Conservation (phyloP, 2,797 vertebrate genomes). For the Siniperca scherzeri region DNA sequence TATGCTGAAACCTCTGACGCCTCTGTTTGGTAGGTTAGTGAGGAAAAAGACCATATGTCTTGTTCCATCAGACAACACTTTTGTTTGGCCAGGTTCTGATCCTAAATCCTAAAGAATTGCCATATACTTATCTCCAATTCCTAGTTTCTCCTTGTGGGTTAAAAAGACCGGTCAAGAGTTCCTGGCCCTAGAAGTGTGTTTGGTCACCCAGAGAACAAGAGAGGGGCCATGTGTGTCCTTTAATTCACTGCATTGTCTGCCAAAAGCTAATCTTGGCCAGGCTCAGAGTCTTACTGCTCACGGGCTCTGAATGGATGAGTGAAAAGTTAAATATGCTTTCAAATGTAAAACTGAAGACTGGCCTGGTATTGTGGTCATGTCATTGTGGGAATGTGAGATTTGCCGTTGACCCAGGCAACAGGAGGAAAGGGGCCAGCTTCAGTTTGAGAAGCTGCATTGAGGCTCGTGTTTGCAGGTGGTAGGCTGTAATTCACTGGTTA, state of each 20-base stretch:
- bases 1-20: slow-evolving; percentile 69
- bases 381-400: slow-evolving; percentile 76
- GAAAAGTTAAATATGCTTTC: slow-evolving; percentile 90
- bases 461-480: slow-evolving; percentile 64
- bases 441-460: slow-evolving; percentile 70
- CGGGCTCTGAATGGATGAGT: slow-evolving; percentile 82
- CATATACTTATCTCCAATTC: slow-evolving; percentile 73
- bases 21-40: slow-evolving; percentile 66
- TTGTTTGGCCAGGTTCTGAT: slow-evolving; percentile 84
- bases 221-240: slow-evolving; percentile 84
- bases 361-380: slow-evolving; percentile 81
- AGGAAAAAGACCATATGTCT: slow-evolving; percentile 75
- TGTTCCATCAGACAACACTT: slow-evolving; percentile 78
- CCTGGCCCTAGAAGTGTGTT: slow-evolving; percentile 85
- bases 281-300: slow-evolving; percentile 83
- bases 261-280: slow-evolving; percentile 88
- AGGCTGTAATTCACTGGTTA: slow-evolving; percentile 55
- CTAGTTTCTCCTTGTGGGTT: slow-evolving; percentile 74
- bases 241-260: slow-evolving; percentile 88
- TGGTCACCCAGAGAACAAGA: slow-evolving; percentile 84
- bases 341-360: slow-evolving; percentile 83
- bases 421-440: slow-evolving; percentile 72
- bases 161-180: slow-evolving; percentile 88
- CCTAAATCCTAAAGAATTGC: slow-evolving; percentile 72
- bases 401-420: slow-evolving; percentile 82